Conservation (phyloP, 2,888 invertebrate species). For the Clunio marinus region DNA sequence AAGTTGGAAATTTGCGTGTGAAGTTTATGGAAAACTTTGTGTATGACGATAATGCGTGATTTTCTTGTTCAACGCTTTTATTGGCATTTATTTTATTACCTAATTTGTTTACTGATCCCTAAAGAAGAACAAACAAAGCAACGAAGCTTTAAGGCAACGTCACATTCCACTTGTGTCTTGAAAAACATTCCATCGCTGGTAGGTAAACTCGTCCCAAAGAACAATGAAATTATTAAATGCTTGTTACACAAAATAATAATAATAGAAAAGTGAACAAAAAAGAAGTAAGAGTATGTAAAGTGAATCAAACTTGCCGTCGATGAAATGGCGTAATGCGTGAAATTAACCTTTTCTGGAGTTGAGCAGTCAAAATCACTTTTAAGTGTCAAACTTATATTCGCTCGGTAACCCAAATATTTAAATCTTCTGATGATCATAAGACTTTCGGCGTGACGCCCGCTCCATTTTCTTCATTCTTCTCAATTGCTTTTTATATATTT, state of each 20-base stretch:
- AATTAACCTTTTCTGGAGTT: not conserved
- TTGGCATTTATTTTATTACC: too few species aligned
- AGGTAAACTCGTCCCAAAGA: not conserved
- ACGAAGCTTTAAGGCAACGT: not conserved
- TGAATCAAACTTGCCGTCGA: not conserved
- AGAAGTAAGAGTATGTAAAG: not conserved
- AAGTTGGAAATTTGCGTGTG: constrained; percentile 32
- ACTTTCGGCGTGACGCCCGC: too few species aligned
- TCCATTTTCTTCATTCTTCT: too few species aligned
- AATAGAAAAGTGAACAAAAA: not conserved
- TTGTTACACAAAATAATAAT: too few species aligned
- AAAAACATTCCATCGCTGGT: not conserved
- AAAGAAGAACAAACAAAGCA: not conserved
- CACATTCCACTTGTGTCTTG: not conserved
- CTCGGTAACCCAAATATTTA: too few species aligned
- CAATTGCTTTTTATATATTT: too few species aligned
- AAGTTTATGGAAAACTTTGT: not conserved
- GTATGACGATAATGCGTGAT: too few species aligned
- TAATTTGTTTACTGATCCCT: too few species aligned
- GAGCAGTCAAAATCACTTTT: too few species aligned
- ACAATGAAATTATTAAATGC: constrained; percentile 18
- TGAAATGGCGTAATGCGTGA: not conserved
- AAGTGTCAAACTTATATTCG: too few species aligned
- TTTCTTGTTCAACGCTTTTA: too few species aligned
- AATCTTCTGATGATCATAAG: too few species aligned